These are phyloP conservation scores for Oegoconia quadripuncta DNA, from an alignment of 2,888 invertebrate genomes.

Conservation along the genomic window DNA sequence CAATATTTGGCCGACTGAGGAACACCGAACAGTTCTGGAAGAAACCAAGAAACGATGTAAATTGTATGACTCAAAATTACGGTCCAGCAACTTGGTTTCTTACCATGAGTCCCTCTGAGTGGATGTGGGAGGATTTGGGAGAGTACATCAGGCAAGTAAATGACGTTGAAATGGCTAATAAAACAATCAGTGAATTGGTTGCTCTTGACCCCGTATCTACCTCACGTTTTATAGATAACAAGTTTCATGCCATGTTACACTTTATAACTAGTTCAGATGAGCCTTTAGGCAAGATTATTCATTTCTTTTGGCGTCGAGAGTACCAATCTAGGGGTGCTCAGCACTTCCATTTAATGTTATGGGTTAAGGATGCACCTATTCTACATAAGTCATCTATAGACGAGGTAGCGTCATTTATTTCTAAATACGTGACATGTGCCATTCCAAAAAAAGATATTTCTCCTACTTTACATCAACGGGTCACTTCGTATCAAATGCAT, in stretches of 20 bases:
- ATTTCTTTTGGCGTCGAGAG: slow-evolving; percentile 31
- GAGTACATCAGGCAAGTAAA: slow-evolving; percentile 30
- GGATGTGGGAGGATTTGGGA: slow-evolving; percentile 29
- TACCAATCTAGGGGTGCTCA: slow-evolving; percentile 30
- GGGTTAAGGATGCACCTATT: slow-evolving; percentile 31
- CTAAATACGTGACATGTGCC: slow-evolving; percentile 25
- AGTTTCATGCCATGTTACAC: slow-evolving; percentile 30
- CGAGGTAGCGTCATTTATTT: slow-evolving; percentile 28
- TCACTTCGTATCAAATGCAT: slow-evolving; percentile 29
- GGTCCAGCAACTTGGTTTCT: slow-evolving; percentile 26
- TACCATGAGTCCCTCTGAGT: slow-evolving; percentile 23
- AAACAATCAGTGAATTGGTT: slow-evolving; percentile 30
- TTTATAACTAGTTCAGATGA: slow-evolving; percentile 26
- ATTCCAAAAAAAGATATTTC: slow-evolving; percentile 25
- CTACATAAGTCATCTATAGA: slow-evolving; percentile 22
- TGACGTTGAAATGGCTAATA: slow-evolving; percentile 22
- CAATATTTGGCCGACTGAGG: slow-evolving; percentile 28
- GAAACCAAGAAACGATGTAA: slow-evolving; percentile 25
- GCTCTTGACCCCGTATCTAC: slow-evolving; percentile 33
- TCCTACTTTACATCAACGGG: slow-evolving; percentile 25
- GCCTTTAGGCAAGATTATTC: slow-evolving; percentile 25
- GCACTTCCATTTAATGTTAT: slow-evolving; percentile 29
- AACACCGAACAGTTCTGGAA: slow-evolving; percentile 30
- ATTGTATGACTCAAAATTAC: slow-evolving; percentile 27
- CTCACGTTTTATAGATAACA: slow-evolving; percentile 34